These are phyloP conservation scores for Boloria euphrosyne DNA, from an alignment of 2,888 invertebrate genomes.

Conservation along the genomic window DNA sequence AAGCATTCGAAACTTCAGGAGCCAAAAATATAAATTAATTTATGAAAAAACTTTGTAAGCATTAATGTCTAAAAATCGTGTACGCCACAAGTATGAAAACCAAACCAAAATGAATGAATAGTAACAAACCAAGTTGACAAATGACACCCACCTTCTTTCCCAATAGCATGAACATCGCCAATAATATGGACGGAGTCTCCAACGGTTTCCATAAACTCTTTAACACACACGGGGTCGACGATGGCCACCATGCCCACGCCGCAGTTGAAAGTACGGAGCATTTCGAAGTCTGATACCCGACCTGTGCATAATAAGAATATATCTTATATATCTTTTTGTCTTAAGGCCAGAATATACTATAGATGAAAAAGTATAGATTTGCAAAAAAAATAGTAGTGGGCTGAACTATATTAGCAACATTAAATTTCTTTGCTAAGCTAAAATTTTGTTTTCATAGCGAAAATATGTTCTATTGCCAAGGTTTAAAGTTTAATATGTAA, in stretches of 20 bases:
- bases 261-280: constrained; percentile 97
- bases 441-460: too few relatives aligned
- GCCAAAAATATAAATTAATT: too few relatives aligned
- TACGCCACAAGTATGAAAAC: too few relatives aligned
- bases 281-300: constrained; percentile 87
- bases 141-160: constrained; percentile 59
- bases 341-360: not conserved
- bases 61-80: too few relatives aligned
- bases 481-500: too few relatives aligned
- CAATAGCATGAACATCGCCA: constrained; percentile 58
- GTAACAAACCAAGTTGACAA: too few relatives aligned
- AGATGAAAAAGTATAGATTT: not conserved
- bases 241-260: constrained; percentile 95
- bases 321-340: not conserved
- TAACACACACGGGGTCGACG: constrained; percentile 83
- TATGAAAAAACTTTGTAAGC: too few relatives aligned
- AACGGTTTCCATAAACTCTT: constrained; percentile 63
- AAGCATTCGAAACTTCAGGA: too few relatives aligned
- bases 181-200: constrained; percentile 65
- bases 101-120: too few relatives aligned
- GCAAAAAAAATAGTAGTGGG: not conserved
- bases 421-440: too few relatives aligned
- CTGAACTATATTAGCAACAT: too few relatives aligned
- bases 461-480: too few relatives aligned
- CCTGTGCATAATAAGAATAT: constrained; percentile 70